Conservation (phyloP, 2,888 invertebrate species). For the Papilio elwesi region DNA sequence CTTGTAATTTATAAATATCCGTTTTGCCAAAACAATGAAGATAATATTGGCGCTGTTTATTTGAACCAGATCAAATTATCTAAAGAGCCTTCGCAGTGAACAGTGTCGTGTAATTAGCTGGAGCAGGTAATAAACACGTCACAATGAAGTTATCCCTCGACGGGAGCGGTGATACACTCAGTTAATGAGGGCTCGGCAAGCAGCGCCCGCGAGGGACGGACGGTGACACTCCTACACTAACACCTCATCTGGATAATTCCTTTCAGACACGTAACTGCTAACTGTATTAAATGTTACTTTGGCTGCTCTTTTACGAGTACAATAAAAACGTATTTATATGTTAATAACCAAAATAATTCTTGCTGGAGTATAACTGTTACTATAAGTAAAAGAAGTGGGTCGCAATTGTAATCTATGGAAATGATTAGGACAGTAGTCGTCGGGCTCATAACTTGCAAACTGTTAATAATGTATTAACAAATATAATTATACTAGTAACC, state of each 20-base stretch:
- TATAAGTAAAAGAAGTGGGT: too few species aligned
- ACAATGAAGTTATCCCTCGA: slow-evolving; percentile 59
- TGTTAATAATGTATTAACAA: too few species aligned
- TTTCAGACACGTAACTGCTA: slow-evolving; percentile 59
- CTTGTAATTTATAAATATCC: too few species aligned
- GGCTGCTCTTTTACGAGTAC: not conserved
- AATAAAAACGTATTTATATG: not conserved
- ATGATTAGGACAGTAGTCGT: too few species aligned
- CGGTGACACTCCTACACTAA: slow-evolving; percentile 69
- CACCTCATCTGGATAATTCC: slow-evolving; percentile 56
- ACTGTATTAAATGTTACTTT: slow-evolving; percentile 3
- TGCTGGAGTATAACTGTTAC: too few species aligned
- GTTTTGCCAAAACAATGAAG: not conserved
- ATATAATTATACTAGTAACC: too few species aligned
- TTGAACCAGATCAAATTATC: slow-evolving; percentile 8
- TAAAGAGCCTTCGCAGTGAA: not conserved
- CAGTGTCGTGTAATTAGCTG: slow-evolving; percentile 43
- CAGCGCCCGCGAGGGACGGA: slow-evolving; percentile 49
- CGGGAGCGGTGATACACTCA: slow-evolving; percentile 70
- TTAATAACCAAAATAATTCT: too few species aligned
- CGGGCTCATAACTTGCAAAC: too few species aligned
- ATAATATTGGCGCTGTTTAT: not conserved
- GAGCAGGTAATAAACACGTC: slow-evolving; percentile 44
- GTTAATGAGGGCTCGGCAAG: slow-evolving; percentile 57
- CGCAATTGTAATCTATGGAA: too few species aligned